Base-by-base conservation (phyloP, 2,113 vertebrate genomes). In the Psittacara wagleri region DNA sequence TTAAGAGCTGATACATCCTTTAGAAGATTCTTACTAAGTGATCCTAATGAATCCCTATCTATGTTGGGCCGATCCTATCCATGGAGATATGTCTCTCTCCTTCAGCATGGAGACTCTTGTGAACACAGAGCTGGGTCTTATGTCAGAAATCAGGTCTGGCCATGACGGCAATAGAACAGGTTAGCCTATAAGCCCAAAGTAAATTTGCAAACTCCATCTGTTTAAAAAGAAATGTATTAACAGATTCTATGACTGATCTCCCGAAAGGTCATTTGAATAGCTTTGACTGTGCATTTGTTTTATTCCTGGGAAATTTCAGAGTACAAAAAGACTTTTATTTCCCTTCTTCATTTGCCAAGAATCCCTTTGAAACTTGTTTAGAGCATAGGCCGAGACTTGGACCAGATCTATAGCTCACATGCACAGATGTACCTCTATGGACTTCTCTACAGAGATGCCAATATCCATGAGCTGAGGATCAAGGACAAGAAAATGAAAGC, bases 261-360 rank as follows among this genome's bases (percentile, higher is more conserved):
- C 84, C 62, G 51, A 90, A 96, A 91, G 31, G 84, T 24, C 67
- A 94, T 96, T 96, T 95, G 90, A 96, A 95, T 95, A 73, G 79
- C 69, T 96, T 95, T 95, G 84, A 80, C 78, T 92, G 28, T n/a
- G 75, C 44, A 6, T 89, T 92, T 70, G 59, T 63, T 95, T 95
- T 46, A 66, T 84, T 85, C 62, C 90, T 94, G 93, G 89, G 94
- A 91, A 95, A 83, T 95, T 85, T 87, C 31, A 28, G 59, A 73
- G 75, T n/a, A 82, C 82, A 94, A 91, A 87, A 95, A 67, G 84
- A 35, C 49, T 95, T 88, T n/a, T 61, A 33, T 66, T 96, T 79
- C 44, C 85, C 75, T 96, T 92, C n/a, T 96, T 96, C 74, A 59
- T 88, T 83, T 94, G 94, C 93, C 94, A 95, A 80, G 87, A 80